Evolutionary conservation across 2,113 vertebrate species (phyloP).

Genomic region (Thinocorus orbignyianus): DNA sequence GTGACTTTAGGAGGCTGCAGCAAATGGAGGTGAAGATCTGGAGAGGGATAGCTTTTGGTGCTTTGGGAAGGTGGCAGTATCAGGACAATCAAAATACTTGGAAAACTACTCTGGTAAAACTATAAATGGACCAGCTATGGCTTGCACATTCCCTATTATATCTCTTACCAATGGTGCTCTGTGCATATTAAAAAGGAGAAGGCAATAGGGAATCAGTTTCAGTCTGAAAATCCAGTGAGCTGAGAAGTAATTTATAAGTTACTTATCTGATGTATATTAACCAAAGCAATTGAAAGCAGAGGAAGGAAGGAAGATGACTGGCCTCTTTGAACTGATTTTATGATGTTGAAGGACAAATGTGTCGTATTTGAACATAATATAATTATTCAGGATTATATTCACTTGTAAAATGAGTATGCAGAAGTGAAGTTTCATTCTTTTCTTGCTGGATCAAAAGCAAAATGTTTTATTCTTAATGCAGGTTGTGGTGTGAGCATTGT

Average conservation of each 20-base stretch:
- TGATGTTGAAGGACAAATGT: neutral
- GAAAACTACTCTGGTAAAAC: neutral
- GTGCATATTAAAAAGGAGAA: neutral
- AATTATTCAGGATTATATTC: neutral
- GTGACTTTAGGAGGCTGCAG: neutral
- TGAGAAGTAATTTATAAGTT: neutral
- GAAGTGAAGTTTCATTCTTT: neutral
- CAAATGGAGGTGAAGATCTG: neutral
- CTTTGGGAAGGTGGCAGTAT: neutral
- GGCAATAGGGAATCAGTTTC: neutral
- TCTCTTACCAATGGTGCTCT: neutral
- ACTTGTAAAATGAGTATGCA: neutral
- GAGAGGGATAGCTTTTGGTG: neutral
- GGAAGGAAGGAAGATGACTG: neutral
- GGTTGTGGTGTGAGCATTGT: fast-evolving
- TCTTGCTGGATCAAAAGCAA: neutral
- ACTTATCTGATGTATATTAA: neutral
- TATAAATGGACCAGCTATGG: neutral
- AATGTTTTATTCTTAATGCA: neutral
- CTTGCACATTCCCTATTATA: neutral
- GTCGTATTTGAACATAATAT: neutral
- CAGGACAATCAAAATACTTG: neutral
- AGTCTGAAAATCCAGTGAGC: neutral
- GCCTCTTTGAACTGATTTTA: neutral
- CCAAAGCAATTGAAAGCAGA: neutral